These are phyloP conservation scores for Oryzias javanicus DNA, from an alignment of 2,113 vertebrate genomes.

Conservation along the genomic window DNA sequence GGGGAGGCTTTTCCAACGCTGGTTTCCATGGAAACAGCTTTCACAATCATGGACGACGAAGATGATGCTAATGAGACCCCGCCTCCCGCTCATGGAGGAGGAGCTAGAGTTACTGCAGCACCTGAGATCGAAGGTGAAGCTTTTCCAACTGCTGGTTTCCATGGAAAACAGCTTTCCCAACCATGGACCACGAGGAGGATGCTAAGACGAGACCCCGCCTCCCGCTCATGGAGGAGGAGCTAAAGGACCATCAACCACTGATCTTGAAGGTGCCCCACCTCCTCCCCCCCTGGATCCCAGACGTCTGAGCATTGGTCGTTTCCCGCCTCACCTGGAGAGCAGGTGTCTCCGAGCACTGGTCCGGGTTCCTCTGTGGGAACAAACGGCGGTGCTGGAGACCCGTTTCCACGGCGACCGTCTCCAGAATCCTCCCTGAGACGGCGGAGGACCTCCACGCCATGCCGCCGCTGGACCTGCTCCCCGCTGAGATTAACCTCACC, in stretches of 20 bases:
- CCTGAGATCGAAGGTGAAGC: conserved; percentile 2
- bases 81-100: background rate
- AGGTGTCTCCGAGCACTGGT: conserved; percentile 49
- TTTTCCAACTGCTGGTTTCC: background rate
- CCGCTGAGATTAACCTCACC: conserved; percentile 59
- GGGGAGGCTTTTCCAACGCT: background rate
- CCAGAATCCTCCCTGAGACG: conserved; percentile 17
- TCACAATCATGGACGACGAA: background rate
- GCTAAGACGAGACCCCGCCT: background rate
- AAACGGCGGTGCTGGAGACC: conserved; percentile 9
- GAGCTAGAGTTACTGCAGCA: background rate
- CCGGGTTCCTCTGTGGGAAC: conserved; percentile 19
- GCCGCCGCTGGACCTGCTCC: conserved; percentile 65
- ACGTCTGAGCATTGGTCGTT: conserved; percentile 49
- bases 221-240: background rate
- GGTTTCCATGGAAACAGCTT: background rate
- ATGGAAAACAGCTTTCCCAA: background rate
- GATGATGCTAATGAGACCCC: background rate
- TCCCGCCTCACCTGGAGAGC: conserved; percentile 42
- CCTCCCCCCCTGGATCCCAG: conserved; percentile 49
- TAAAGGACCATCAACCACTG: background rate
- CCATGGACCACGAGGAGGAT: background rate
- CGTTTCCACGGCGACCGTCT: background rate
- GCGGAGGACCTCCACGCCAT: conserved; percentile 42
- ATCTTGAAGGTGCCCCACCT: conserved; percentile 14